A percentile compares a stretch with the other conserved stretches of the same genome.
Conservation (phyloP, 2,113 vertebrate genomes). For the Camarhynchus parvulus region DNA sequence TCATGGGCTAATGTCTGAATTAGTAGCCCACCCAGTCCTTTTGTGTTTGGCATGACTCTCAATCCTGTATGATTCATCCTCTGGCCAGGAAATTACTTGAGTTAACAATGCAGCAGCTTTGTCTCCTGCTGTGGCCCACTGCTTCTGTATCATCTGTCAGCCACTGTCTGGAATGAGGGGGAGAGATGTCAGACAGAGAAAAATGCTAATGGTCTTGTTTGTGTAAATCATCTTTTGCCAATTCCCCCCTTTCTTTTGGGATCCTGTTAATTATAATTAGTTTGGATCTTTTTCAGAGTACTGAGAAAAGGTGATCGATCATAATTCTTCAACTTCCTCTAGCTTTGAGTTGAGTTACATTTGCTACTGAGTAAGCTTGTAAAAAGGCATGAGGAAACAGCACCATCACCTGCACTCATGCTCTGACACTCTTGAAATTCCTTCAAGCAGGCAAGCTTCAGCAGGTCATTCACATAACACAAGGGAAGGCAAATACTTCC, state of each 20-base stretch:
- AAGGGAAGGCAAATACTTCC: not conserved
- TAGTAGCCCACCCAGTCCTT: not conserved
- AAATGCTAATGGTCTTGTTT: not conserved
- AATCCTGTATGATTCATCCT: slow-evolving; percentile 28
- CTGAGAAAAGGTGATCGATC: not conserved
- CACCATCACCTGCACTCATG: not conserved
- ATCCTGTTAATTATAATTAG: not conserved
- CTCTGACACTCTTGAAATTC: not conserved
- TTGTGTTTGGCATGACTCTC: not conserved
- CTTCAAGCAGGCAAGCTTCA: not conserved
- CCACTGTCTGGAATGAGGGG: not conserved
- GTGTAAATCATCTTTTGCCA: not conserved
- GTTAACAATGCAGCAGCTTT: slow-evolving; percentile 6
- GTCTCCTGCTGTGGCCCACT: slow-evolving; percentile 10
- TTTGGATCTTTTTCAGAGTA: not conserved
- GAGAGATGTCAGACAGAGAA: not conserved
- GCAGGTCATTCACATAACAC: not conserved
- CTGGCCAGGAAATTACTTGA: slow-evolving; percentile 22
- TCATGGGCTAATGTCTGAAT: not conserved
- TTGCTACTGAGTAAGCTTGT: not conserved
- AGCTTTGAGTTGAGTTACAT: not conserved
- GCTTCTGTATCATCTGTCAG: not conserved
- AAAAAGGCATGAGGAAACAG: not conserved
- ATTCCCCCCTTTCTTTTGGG: not conserved
- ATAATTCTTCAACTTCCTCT: not conserved